phyloP scores from a whole-genome alignment of 2,113 vertebrate species.

The Nicator chloris region DNA sequence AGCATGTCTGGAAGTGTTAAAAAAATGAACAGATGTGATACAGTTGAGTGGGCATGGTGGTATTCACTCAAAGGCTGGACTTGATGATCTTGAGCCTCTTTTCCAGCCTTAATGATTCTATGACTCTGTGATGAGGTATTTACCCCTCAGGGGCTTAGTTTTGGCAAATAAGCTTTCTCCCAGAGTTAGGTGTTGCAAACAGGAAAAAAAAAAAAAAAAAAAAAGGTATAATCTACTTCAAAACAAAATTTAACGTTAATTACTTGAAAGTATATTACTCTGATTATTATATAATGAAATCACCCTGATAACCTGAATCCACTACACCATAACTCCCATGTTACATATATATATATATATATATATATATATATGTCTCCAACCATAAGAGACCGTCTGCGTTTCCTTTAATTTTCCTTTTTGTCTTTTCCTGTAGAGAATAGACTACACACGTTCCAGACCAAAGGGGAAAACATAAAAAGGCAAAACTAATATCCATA shows the following conservation, averaged over 20 bases:
- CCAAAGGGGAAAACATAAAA: fast-evolving
- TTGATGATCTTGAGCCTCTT: not conserved
- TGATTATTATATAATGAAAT: not conserved
- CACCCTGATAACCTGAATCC: not conserved
- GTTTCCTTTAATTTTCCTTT: not conserved
- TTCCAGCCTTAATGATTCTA: not conserved
- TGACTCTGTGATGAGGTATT: not conserved
- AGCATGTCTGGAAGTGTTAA: not conserved
- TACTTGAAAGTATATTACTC: not conserved
- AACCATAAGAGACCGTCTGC: not conserved
- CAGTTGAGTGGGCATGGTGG: not conserved
- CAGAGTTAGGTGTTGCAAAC: not conserved
- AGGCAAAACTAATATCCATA: not conserved
- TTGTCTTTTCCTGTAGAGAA: not conserved
- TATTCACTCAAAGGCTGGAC: not conserved
- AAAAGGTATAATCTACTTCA: not conserved
- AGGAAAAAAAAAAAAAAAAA: not conserved
- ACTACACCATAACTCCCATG: not conserved
- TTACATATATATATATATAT: too few species aligned
- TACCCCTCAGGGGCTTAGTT: not conserved
- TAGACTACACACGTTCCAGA: not conserved
- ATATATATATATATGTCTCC: not conserved
- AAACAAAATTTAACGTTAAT: not conserved
- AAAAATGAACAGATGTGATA: not conserved
- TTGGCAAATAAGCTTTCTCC: not conserved